Evolutionary conservation across 1,140 invertebrate species (phyloP).

Genomic region (Brachionus paranguensis): DNA sequence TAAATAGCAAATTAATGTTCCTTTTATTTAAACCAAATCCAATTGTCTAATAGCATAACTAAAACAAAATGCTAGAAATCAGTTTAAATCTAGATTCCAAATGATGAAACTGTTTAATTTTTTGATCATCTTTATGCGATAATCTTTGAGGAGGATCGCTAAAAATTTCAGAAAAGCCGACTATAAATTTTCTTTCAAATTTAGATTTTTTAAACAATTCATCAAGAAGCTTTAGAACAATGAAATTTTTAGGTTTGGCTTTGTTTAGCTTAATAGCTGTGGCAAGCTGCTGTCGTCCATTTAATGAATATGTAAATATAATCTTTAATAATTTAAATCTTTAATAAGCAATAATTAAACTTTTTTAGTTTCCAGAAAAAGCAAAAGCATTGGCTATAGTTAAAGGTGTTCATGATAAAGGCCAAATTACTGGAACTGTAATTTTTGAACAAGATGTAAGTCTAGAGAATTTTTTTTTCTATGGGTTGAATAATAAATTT

Average conservation of each 20-base stretch:
- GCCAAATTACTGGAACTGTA: neutral
- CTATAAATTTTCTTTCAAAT: neutral
- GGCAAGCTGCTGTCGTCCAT: neutral
- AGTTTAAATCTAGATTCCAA: neutral
- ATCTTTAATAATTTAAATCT: neutral
- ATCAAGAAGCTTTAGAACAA: neutral
- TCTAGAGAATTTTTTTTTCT: neutral
- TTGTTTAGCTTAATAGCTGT: neutral
- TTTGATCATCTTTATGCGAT: neutral
- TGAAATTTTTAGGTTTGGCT: neutral
- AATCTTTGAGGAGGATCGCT: neutral
- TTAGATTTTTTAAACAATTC: neutral
- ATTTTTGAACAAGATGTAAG: slow-evolving; percentile 26
- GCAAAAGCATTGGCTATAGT: slow-evolving; percentile 30
- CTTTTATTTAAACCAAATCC: neutral
- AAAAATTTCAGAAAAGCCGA: neutral
- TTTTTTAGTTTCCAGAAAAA: slow-evolving; percentile 7
- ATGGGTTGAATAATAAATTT: neutral
- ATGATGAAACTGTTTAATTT: neutral
- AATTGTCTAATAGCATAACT: neutral
- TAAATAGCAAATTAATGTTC: neutral
- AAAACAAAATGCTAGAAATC: neutral
- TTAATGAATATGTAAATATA: neutral
- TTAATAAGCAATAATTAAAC: neutral
- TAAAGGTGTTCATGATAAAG: neutral